Conservation (phyloP, 2,888 invertebrate genomes). For the Ypsolopha sequella region DNA sequence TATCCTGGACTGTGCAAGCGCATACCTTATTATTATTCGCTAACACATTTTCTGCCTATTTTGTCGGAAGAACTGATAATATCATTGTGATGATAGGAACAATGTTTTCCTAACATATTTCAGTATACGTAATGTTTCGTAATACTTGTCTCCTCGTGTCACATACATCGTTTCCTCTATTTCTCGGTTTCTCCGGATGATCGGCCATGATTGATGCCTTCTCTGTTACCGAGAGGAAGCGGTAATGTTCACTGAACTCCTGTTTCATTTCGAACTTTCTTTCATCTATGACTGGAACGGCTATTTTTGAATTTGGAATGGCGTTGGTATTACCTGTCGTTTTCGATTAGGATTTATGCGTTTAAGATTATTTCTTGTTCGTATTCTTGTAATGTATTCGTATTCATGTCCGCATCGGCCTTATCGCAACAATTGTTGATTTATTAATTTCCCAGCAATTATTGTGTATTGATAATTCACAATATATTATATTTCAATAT, state of each 20-base stretch:
- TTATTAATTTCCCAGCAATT: no score
- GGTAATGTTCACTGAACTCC: constrained; percentile 20
- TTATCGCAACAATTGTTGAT: not conserved
- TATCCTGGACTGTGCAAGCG: no score
- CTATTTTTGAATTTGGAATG: not conserved
- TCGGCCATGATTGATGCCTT: constrained; percentile 25
- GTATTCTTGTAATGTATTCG: no score
- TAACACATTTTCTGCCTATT: no score
- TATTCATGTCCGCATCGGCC: not conserved
- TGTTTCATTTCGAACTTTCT: not conserved
- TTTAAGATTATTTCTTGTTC: no score
- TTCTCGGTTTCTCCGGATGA: constrained; percentile 23
- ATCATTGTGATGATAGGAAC: no score
- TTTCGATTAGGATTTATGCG: no score
- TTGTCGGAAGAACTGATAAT: no score
- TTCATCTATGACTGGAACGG: not conserved
- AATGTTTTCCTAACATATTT: no score
- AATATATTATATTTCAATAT: no score
- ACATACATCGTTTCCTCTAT: not conserved
- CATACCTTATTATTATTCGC: no score
- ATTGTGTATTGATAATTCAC: no score
- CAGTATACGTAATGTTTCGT: not conserved
- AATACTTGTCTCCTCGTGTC: not conserved
- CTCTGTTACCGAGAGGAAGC: constrained; percentile 25
- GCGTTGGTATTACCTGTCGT: not conserved